Evolutionary conservation across 1,140 invertebrate genomes (phyloP).

Genomic region (Achroia grisella): DNA sequence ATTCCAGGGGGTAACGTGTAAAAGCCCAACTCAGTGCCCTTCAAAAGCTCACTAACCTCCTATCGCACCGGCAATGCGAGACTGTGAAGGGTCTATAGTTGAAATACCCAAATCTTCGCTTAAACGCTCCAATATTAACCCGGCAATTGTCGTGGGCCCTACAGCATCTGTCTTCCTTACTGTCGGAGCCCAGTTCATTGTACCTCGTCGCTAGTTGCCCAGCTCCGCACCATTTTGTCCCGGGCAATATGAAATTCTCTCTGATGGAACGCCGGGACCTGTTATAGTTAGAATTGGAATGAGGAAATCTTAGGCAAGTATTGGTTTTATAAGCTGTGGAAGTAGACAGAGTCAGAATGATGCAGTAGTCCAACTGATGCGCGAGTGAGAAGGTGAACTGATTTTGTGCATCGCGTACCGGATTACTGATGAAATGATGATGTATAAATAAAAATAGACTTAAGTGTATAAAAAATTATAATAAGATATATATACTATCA

Average conservation of each 20-base stretch:
- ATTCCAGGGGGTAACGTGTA: too few species aligned
- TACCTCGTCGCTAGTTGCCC: conserved; percentile 79
- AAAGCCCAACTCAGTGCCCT: too few species aligned
- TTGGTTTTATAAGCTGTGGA: too few species aligned
- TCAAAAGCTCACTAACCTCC: conserved; percentile 76
- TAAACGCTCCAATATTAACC: conserved; percentile 80
- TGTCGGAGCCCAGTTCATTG: conserved; percentile 80
- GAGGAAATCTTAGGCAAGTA: too few species aligned
- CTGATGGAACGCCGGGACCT: conserved; percentile 69
- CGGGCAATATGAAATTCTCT: conserved; percentile 80
- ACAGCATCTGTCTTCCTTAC: conserved; percentile 85
- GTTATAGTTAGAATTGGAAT: conserved; percentile 15
- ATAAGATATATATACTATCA: too few species aligned
- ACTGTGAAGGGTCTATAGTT: conserved; percentile 88
- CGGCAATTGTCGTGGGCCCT: conserved; percentile 85
- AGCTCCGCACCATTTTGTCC: conserved; percentile 90
- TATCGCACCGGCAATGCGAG: conserved; percentile 90
- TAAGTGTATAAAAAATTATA: too few species aligned
- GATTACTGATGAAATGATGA: too few species aligned
- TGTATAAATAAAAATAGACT: too few species aligned
- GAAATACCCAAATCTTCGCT: conserved; percentile 81
- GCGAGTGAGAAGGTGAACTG: too few species aligned
- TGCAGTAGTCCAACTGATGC: too few species aligned
- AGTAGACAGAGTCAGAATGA: too few species aligned
- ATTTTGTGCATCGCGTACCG: too few species aligned